A percentile compares a stretch with the other conserved stretches of the same genome.
phyloP scores from a whole-genome alignment of 2,113 vertebrate genomes.

The Eptatretus burgeri region DNA sequence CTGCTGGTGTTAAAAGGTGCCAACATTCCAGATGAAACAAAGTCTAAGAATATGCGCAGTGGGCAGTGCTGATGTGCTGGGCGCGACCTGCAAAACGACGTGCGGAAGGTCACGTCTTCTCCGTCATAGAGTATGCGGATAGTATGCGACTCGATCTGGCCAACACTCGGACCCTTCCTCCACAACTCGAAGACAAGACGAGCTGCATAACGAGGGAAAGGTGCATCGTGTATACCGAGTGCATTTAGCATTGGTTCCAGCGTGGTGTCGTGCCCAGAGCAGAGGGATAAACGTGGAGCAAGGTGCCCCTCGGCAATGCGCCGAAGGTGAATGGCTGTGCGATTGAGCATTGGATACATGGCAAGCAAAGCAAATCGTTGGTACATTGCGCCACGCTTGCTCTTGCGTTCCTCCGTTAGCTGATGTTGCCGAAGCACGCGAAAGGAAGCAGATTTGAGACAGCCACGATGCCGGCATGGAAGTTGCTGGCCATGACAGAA shows the following conservation, averaged over 20 bases:
- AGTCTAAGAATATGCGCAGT: slow-evolving; percentile 43
- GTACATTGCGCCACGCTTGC: slow-evolving; percentile 37
- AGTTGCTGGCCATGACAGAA: slow-evolving; percentile 64
- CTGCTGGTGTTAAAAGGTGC: slow-evolving; percentile 33
- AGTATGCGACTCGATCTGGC: slow-evolving; percentile 17
- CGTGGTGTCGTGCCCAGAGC: slow-evolving; percentile 72
- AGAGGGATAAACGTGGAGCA: slow-evolving; percentile 33
- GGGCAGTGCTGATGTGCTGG: slow-evolving; percentile 48
- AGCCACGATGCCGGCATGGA: slow-evolving; percentile 37
- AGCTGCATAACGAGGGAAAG: slow-evolving; percentile 69
- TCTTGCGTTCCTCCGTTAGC: slow-evolving; percentile 46
- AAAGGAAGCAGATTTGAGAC: slow-evolving; percentile 44
- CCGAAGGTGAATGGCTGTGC: slow-evolving; percentile 38
- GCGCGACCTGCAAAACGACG: slow-evolving; percentile 36
- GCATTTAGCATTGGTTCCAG: slow-evolving; percentile 68
- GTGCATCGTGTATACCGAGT: slow-evolving; percentile 43
- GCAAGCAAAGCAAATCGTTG: slow-evolving; percentile 47
- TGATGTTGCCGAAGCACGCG: slow-evolving; percentile 59
- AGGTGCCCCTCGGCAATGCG: slow-evolving; percentile 18
- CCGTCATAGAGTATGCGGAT: slow-evolving; percentile 70
- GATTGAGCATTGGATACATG: slow-evolving; percentile 56
- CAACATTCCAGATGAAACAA: slow-evolving; percentile 64
- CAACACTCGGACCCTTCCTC: slow-evolving; percentile 30
- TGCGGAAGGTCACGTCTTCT: slow-evolving; percentile 61
- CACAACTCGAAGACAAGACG: slow-evolving; percentile 73